phyloP scores from a whole-genome alignment of 2,888 invertebrate genomes.

The Sarcophaga subvicina region DNA sequence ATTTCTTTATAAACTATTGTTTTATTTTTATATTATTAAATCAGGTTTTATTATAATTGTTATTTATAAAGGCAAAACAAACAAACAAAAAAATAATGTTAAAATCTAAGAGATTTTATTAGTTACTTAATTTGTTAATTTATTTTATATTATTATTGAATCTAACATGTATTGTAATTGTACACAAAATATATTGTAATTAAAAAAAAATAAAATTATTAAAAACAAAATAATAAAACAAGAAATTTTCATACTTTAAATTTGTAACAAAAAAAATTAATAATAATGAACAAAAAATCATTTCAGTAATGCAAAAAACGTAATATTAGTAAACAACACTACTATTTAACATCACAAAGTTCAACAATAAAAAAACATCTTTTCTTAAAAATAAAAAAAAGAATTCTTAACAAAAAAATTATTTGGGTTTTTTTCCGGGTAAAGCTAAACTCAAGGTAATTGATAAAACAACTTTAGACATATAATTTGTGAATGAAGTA shows the following conservation, averaged over 20 bases:
- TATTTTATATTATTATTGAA: slow-evolving; percentile 47
- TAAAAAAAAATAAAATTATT: background rate
- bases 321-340: slow-evolving; percentile 3
- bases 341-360: slow-evolving; percentile 54
- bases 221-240: background rate
- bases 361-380: slow-evolving; percentile 27
- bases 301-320: slow-evolving; percentile 42
- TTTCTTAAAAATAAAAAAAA: slow-evolving; percentile 56
- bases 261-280: slow-evolving; percentile 10
- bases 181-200: background rate
- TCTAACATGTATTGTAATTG: background rate
- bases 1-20: slow-evolving; percentile 3
- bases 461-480: too few relatives aligned
- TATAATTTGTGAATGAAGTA: too few relatives aligned
- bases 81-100: slow-evolving; percentile 48
- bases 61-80: slow-evolving; percentile 45
- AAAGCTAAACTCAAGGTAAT: too few relatives aligned
- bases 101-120: slow-evolving; percentile 63
- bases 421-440: too few relatives aligned
- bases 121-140: slow-evolving; percentile 66
- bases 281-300: slow-evolving; percentile 4
- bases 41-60: slow-evolving; percentile 57
- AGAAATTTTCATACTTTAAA: slow-evolving; percentile 31
- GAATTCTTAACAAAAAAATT: slow-evolving; percentile 24
- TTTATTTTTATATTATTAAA: slow-evolving; percentile 23